Percentiles rank a stretch among this genome's conserved stretches.
phyloP scores from a whole-genome alignment of 2,797 vertebrate genomes.

The Falco peregrinus region DNA sequence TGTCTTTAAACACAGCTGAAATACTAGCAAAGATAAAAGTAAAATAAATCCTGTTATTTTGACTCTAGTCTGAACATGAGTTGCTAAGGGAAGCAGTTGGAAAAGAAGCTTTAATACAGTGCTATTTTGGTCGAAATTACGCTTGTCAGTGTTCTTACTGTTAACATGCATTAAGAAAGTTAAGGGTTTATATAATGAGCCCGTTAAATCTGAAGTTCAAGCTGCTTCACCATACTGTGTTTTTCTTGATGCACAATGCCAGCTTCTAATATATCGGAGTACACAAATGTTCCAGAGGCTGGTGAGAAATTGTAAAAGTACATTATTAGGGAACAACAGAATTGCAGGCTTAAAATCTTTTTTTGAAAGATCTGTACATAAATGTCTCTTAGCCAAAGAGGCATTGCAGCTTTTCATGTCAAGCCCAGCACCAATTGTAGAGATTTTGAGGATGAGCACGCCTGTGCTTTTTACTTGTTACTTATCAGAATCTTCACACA shows the following conservation, averaged over 20 bases:
- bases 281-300: slow-evolving; percentile 16
- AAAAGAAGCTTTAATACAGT: slow-evolving; percentile 30
- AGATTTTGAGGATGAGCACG: not conserved
- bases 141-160: slow-evolving; percentile 29
- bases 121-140: slow-evolving; percentile 33
- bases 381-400: not conserved
- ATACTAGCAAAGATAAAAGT: slow-evolving; percentile 33
- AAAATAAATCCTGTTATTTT: slow-evolving; percentile 55
- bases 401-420: not conserved
- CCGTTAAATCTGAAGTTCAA: slow-evolving; percentile 30
- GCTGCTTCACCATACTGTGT: slow-evolving; percentile 45
- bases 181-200: not conserved
- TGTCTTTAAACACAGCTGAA: slow-evolving; percentile 39
- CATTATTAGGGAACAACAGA: not conserved
- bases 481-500: fast-evolving
- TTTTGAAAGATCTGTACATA: not conserved
- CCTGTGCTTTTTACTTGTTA: not conserved
- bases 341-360: not conserved
- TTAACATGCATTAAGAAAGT: slow-evolving; percentile 19
- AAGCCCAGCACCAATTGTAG: not conserved
- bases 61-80: not conserved
- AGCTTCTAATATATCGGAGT: not conserved
- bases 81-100: slow-evolving; percentile 52
- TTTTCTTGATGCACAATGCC: not conserved
- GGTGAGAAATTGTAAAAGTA: not conserved